Evolutionary conservation across 2,113 vertebrate species (phyloP).

Genomic region (Emydura subglobosa): DNA sequence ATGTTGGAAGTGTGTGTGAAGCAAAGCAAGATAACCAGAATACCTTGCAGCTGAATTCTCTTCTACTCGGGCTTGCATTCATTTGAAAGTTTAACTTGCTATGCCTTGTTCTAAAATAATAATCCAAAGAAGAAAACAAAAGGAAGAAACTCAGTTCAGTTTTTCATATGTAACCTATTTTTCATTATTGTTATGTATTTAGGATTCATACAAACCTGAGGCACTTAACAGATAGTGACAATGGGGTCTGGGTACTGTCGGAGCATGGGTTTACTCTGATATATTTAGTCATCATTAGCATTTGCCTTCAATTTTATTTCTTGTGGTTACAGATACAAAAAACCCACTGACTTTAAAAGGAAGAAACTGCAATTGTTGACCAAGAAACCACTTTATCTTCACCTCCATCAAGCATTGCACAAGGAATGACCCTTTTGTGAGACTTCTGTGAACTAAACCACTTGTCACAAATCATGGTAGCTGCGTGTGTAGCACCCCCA

Average conservation of each 20-base stretch:
- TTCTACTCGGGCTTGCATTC: fast-evolving
- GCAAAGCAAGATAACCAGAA: neutral
- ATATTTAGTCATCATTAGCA: fast-evolving
- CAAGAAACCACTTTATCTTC: slow-evolving; percentile 99
- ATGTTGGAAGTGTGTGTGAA: neutral
- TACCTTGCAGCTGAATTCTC: neutral
- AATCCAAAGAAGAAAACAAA: neutral
- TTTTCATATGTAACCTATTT: neutral
- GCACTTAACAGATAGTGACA: neutral
- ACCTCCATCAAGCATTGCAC: slow-evolving; percentile 96
- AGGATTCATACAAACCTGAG: neutral
- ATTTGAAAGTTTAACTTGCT: neutral
- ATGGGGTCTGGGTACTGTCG: neutral
- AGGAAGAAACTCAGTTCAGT: neutral
- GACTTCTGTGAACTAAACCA: slow-evolving; percentile 63
- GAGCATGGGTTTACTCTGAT: neutral
- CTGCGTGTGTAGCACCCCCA: slow-evolving; percentile 62
- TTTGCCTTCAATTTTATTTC: slow-evolving; percentile 13
- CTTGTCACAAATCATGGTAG: slow-evolving; percentile 35
- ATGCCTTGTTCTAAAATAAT: neutral
- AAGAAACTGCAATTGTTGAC: slow-evolving; percentile 98
- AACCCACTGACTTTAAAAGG: slow-evolving; percentile 98
- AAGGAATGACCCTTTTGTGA: slow-evolving; percentile 86
- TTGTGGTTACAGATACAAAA: slow-evolving; percentile 92
- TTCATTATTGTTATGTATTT: neutral